Conservation (phyloP, 2,888 invertebrate species). For the Lycaena phlaeas region DNA sequence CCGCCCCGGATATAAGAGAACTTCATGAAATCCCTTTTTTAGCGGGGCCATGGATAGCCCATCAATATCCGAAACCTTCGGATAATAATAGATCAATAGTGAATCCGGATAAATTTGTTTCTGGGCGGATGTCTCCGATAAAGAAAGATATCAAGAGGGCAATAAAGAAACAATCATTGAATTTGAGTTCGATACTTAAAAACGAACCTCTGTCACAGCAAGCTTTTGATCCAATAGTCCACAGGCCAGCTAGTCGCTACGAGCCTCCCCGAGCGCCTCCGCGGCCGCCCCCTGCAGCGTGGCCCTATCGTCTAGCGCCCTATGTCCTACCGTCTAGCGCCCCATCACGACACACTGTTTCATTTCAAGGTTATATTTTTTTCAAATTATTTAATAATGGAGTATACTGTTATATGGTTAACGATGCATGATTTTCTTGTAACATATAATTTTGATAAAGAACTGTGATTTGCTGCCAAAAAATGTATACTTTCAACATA, state of each 20-base stretch:
- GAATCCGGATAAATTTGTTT: slow-evolving; percentile 38
- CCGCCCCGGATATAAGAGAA: slow-evolving; percentile 84
- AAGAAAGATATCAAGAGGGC: slow-evolving; percentile 55
- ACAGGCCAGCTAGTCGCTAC: slow-evolving; percentile 83
- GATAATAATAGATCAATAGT: slow-evolving; percentile 79
- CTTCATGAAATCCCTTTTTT: slow-evolving; percentile 84
- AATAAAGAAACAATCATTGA: slow-evolving; percentile 49
- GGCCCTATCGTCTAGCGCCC: slow-evolving; percentile 55
- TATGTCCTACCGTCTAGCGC: too few relatives aligned
- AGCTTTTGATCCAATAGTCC: slow-evolving; percentile 81
- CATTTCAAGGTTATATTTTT: slow-evolving; percentile 78
- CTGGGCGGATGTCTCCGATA: slow-evolving; percentile 44
- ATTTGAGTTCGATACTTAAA: slow-evolving; percentile 62
- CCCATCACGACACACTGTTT: slow-evolving; percentile 78
- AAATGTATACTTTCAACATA: too few relatives aligned
- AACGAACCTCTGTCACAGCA: slow-evolving; percentile 74
- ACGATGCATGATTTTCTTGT: slow-evolving; percentile 13
- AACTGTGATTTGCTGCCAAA: too few relatives aligned
- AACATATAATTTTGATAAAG: too few relatives aligned
- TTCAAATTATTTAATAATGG: slow-evolving; percentile 49
- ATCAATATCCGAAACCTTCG: slow-evolving; percentile 79
- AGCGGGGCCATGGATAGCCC: slow-evolving; percentile 86
- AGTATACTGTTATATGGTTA: slow-evolving; percentile 29
- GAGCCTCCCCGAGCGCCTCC: slow-evolving; percentile 77
- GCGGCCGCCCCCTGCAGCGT: slow-evolving; percentile 59